phyloP scores from a whole-genome alignment of 2,888 invertebrate species.

The Tipula helvola region DNA sequence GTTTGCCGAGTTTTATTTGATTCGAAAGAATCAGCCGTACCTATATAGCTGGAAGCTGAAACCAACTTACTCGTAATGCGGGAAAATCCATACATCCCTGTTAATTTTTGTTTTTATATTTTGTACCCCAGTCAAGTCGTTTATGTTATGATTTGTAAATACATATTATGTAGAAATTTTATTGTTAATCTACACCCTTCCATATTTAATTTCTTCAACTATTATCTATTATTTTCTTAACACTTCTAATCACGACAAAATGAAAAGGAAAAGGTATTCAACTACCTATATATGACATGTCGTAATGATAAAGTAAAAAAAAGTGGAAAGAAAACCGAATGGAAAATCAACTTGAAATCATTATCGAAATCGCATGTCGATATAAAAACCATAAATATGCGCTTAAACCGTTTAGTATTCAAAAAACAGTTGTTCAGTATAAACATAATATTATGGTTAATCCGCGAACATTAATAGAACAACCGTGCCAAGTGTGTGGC shows the following conservation, averaged over 20 bases:
- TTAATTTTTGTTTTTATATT: neutral
- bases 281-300: neutral
- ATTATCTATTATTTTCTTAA: neutral
- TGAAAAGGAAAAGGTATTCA: neutral
- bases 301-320: neutral
- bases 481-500: conserved; percentile 63
- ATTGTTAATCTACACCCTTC: neutral
- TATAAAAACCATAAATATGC: neutral
- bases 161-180: neutral
- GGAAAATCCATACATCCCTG: neutral
- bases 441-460: neutral
- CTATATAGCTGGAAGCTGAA: too few species aligned
- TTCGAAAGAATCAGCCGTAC: too few species aligned
- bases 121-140: neutral
- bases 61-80: too few species aligned
- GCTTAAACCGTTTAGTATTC: neutral
- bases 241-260: neutral
- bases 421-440: neutral
- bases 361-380: neutral
- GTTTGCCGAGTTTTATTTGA: too few species aligned
- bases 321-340: neutral
- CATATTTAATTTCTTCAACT: neutral
- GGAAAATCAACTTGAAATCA: neutral
- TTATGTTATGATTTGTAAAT: neutral
- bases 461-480: neutral